Conservation (phyloP, 2,113 vertebrate genomes). For the Chrysemys picta region DNA sequence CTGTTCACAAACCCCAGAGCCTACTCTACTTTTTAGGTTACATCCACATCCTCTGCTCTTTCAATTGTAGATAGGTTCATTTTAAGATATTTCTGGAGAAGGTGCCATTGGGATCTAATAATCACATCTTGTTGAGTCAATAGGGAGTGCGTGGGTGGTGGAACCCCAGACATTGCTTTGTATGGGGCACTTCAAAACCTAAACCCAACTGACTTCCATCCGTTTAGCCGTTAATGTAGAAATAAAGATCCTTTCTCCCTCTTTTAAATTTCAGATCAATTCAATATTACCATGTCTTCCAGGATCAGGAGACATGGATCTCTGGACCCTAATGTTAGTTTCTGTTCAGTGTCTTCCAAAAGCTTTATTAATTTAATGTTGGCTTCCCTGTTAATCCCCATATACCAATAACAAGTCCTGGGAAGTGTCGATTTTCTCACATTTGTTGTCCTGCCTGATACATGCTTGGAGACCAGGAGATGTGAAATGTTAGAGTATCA, state of each 20-base stretch:
- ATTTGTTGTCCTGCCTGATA: not conserved
- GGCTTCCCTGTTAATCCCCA: conserved; percentile 30
- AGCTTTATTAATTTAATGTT: conserved; percentile 37
- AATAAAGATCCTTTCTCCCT: conserved; percentile 56
- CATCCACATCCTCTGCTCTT: not conserved
- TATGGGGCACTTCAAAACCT: conserved; percentile 48
- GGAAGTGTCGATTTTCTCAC: not conserved
- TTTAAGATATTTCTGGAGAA: conserved; percentile 49
- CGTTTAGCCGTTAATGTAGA: conserved; percentile 48
- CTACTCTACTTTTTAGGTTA: not conserved
- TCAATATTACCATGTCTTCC: conserved; percentile 50
- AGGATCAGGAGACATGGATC: conserved; percentile 65
- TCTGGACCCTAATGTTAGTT: conserved; percentile 53
- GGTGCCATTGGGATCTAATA: conserved; percentile 63
- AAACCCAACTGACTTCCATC: conserved; percentile 68
- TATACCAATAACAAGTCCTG: conserved; percentile 24
- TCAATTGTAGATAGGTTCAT: conserved; percentile 38
- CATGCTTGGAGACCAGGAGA: not conserved
- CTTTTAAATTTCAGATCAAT: conserved; percentile 69
- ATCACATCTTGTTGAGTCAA: conserved; percentile 62
- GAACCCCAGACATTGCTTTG: conserved; percentile 56
- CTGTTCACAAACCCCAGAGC: not conserved
- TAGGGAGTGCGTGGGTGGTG: conserved; percentile 29
- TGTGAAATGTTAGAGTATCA: not conserved
- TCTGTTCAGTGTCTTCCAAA: conserved; percentile 45